These are phyloP conservation scores for Apteryx mantelli DNA, from an alignment of 2,113 vertebrate genomes.

Conservation along the genomic window DNA sequence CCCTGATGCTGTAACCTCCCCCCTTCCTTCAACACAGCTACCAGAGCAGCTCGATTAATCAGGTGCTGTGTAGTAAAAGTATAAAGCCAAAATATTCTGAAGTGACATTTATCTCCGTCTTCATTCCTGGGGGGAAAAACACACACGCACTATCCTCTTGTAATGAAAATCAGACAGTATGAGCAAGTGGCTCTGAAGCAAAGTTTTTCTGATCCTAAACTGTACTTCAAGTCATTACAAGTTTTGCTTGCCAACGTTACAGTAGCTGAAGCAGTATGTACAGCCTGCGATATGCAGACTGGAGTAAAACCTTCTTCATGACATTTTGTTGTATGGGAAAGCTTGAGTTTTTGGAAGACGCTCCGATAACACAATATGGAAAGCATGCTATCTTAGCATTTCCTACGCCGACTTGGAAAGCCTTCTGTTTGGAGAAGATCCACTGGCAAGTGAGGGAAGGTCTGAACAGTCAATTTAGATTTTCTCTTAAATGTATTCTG, in stretches of 20 bases:
- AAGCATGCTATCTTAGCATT: constrained; percentile 79
- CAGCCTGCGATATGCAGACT: constrained; percentile 72
- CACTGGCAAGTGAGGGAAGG: constrained; percentile 82
- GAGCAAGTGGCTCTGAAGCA: constrained; percentile 46
- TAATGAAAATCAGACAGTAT: constrained; percentile 54
- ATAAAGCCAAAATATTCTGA: constrained; percentile 9
- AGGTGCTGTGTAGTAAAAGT: background rate
- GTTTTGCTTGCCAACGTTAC: constrained; percentile 60
- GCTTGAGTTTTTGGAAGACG: constrained; percentile 77
- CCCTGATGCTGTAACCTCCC: constrained; percentile 18
- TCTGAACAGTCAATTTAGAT: constrained; percentile 84
- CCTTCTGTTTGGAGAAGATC: constrained; percentile 81
- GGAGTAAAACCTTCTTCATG: constrained; percentile 77
- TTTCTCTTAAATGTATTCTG: constrained; percentile 85
- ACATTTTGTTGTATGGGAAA: constrained; percentile 79
- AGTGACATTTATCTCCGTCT: constrained; percentile 58
- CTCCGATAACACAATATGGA: constrained; percentile 79
- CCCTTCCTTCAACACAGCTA: background rate
- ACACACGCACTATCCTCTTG: constrained; percentile 6
- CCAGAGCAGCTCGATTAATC: constrained; percentile 3
- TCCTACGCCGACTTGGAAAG: constrained; percentile 81
- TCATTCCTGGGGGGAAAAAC: background rate
- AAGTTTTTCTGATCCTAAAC: constrained; percentile 68
- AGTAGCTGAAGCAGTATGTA: constrained; percentile 66
- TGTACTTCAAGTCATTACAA: constrained; percentile 67